Evolutionary conservation across 53 echinoderm and acorn worm species (phyloP).

Genomic region (Holothuria leucospilota): DNA sequence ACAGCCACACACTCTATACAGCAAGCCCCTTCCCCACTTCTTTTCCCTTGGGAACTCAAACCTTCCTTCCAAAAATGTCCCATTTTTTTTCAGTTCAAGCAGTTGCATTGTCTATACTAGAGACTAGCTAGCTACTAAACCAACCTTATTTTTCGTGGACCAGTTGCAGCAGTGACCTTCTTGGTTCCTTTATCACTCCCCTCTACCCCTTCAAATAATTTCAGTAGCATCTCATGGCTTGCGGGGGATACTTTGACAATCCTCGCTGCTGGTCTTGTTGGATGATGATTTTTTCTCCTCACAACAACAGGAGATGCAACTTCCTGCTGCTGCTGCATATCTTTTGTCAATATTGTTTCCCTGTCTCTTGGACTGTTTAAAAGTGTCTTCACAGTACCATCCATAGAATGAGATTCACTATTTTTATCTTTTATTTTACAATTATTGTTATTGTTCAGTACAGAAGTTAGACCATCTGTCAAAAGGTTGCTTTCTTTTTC

Average conservation of each 20-base stretch:
- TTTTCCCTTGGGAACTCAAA: too few relatives aligned
- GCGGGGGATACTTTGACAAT: conserved; percentile 82
- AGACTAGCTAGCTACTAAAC: neutral
- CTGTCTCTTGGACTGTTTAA: conserved; percentile 31
- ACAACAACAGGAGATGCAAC: conserved; percentile 9
- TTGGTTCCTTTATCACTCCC: conserved; percentile 48
- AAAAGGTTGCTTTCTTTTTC: conserved; percentile 2
- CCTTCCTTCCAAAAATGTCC: too few relatives aligned
- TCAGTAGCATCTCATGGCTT: conserved; percentile 78
- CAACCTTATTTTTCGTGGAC: conserved; percentile 40
- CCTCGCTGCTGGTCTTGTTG: conserved; percentile 70
- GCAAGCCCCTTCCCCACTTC: too few relatives aligned
- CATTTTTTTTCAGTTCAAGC: too few relatives aligned
- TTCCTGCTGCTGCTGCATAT: neutral
- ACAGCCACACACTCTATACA: too few relatives aligned
- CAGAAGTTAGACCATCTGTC: neutral
- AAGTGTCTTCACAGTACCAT: neutral
- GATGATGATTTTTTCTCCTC: conserved; percentile 21
- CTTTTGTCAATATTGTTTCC: conserved; percentile 1
- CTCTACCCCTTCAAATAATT: conserved; percentile 92
- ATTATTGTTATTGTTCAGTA: conserved; percentile 28
- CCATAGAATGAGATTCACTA: neutral
- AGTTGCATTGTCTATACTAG: too few relatives aligned
- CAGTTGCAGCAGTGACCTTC: conserved; percentile 3
- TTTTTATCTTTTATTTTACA: conserved; percentile 25